Base-by-base conservation (phyloP, 2,888 invertebrate genomes). In the Protophormia terraenovae region DNA sequence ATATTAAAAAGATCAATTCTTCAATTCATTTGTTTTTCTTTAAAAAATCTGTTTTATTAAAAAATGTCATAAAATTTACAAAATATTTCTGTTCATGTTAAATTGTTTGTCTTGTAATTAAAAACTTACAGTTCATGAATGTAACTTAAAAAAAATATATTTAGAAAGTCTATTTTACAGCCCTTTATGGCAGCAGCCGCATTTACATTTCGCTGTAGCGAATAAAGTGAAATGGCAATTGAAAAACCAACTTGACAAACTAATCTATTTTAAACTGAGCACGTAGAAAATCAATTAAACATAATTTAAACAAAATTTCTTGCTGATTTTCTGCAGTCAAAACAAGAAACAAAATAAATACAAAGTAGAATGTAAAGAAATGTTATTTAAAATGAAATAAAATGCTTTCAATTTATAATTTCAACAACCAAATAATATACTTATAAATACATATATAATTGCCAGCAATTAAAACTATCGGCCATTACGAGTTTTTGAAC, bases 281-380 rank as follows among this genome's bases (percentile, higher is more conserved):
- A 88, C 87, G 88, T 89, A 87, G 75, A 55, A 88, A 89, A 89
- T 89, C 88, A 89, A 88, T 89, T 89, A 88, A 89, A 84, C 4
- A 88, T 87, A 84, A 86, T 87, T 87, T 86, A 32, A 81, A 64
- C 10, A n/a, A n/a, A 64, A 71, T 38, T 60, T 64, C n/a, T 78
- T 47, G 47, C 24, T 14, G 12, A 19, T 19, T 78, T 60, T 78
- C 50, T 69, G 50, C 1, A 58, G 29, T 10, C 35, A 16, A 38
- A 29, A 35, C 3, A 35, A 41, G n/a, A 38, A 67, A 69, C 14
- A 14, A 38, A 64, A 64, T 1, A 14, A 58, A 19, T 32, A 10
- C 32, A 35, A 10, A 5, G 16, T 6, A 47, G 2, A 47, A 10
- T 35, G 14, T 3, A 14, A 35, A n/a, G 16, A 53, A 71, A 24